Percentiles rank a stretch among this genome's conserved stretches.
These are phyloP conservation scores for Semaprochilodus insignis DNA, from an alignment of 2,797 vertebrate genomes.

Conservation along the genomic window DNA sequence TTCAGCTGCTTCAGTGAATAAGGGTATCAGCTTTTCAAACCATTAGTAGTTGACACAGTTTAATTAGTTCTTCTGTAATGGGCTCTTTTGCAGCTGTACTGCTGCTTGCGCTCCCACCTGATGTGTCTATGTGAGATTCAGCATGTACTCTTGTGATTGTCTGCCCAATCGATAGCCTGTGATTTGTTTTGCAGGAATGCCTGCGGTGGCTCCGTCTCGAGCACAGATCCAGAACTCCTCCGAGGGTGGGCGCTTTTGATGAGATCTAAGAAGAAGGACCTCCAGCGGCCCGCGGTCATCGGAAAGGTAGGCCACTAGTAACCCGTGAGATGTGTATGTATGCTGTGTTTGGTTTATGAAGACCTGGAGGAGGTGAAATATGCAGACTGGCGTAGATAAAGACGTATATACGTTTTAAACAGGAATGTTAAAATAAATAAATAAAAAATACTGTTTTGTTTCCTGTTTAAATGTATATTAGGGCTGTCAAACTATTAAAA, in stretches of 20 bases:
- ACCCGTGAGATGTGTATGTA: not conserved
- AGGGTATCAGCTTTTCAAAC: no score
- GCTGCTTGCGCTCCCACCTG: conserved; percentile 5
- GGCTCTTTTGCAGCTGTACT: not conserved
- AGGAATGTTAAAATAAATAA: no score
- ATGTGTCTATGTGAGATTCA: not conserved
- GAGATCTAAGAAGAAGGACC: conserved; percentile 44
- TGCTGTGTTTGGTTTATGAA: conserved; percentile 2
- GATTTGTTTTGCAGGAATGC: conserved; percentile 55
- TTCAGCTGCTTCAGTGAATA: no score
- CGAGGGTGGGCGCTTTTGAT: conserved; percentile 41
- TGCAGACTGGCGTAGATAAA: not conserved
- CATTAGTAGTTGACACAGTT: not conserved
- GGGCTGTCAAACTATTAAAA: no score
- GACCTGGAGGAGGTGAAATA: not conserved
- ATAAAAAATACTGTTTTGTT: no score
- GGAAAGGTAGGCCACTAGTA: conserved; percentile 23
- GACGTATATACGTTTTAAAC: no score
- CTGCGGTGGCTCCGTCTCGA: conserved; percentile 30
- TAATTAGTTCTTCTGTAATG: not conserved
- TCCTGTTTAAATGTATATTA: no score
- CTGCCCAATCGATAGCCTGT: conserved; percentile 41
- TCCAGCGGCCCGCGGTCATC: not conserved
- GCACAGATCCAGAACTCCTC: conserved; percentile 29
- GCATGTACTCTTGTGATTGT: conserved; percentile 22